Evolutionary conservation across 2,113 vertebrate genomes (phyloP).

Genomic region (Hydrochoerus hydrochaeris): DNA sequence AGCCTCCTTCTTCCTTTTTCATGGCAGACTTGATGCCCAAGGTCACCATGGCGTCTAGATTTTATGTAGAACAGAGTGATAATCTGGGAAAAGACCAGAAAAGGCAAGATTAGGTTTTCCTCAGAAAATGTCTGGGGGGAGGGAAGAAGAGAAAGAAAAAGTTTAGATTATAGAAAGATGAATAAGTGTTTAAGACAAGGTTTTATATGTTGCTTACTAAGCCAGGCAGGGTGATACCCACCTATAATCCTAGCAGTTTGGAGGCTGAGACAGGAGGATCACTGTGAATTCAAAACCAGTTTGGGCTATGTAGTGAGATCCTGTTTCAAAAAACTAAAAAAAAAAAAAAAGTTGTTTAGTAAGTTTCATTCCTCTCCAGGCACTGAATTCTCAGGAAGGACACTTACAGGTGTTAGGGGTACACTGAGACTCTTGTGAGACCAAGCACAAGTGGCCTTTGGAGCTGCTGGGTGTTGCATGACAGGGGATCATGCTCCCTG

Average conservation of each 20-base stretch:
- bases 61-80: background rate
- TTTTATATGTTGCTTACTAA: background rate
- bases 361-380: background rate
- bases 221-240: background rate
- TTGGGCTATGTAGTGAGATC: background rate
- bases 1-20: background rate
- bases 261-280: background rate
- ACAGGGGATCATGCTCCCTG: background rate
- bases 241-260: background rate
- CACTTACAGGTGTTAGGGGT: background rate
- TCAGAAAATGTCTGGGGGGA: background rate
- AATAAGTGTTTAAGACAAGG: background rate
- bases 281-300: background rate
- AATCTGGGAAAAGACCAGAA: background rate
- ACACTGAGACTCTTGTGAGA: background rate
- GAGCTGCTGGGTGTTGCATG: background rate
- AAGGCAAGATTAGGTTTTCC: slow-evolving; percentile 20
- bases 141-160: background rate
- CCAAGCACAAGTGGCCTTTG: background rate
- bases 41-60: background rate
- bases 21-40: background rate
- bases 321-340: background rate
- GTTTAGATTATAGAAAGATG: background rate
- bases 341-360: background rate
- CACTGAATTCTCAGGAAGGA: background rate